Conservation (phyloP, 2,113 vertebrate species). For the Clarias macrocephalus region DNA sequence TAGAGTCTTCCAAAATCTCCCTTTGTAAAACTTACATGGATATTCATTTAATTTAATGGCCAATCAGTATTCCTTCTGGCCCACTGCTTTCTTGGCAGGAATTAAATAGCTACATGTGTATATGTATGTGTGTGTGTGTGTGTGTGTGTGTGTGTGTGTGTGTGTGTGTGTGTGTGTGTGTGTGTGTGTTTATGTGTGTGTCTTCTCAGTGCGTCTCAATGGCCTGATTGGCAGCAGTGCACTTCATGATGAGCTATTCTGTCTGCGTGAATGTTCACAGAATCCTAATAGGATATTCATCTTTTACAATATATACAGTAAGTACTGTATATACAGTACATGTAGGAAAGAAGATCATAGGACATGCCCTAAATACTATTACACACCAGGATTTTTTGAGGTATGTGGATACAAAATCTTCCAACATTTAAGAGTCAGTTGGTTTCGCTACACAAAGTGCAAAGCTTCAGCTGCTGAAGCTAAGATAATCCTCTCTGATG, state of each 20-base stretch:
- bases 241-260: slow-evolving; percentile 57
- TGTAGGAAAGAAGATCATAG: not conserved
- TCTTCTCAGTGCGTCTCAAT: slow-evolving; percentile 42
- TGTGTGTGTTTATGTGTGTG: slow-evolving; percentile 13
- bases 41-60: slow-evolving; percentile 34
- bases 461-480: not conserved
- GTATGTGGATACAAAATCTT: not conserved
- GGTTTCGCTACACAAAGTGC: not conserved
- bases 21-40: not conserved
- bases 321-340: not conserved
- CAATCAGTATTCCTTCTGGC: slow-evolving; percentile 46
- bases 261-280: slow-evolving; percentile 46
- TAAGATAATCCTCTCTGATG: not conserved
- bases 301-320: slow-evolving; percentile 6
- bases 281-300: slow-evolving; percentile 48
- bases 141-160: slow-evolving; percentile 12
- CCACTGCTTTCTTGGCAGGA: slow-evolving; percentile 42
- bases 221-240: slow-evolving; percentile 47
- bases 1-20: not conserved
- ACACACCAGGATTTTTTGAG: not conserved
- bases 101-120: slow-evolving; percentile 30
- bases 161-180: slow-evolving; percentile 20
- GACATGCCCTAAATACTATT: not conserved
- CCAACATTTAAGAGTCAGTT: not conserved
- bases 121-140: slow-evolving; percentile 22